phyloP scores from a whole-genome alignment of 2,113 vertebrate genomes.

The Stegostoma tigrinum region DNA sequence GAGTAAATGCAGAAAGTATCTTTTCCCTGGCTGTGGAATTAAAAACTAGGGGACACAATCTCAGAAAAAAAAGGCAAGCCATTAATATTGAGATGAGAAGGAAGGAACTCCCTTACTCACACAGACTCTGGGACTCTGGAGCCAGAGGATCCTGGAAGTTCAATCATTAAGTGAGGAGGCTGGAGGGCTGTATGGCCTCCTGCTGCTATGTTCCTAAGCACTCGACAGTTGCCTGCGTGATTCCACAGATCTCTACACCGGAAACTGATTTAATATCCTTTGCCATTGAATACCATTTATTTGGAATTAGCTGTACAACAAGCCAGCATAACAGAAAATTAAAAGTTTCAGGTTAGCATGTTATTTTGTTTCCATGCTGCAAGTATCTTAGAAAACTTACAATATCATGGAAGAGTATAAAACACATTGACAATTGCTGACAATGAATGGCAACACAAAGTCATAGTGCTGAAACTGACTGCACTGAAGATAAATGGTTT shows the following conservation, averaged over 20 bases:
- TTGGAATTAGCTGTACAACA: neutral
- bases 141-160: too few species aligned
- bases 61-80: too few species aligned
- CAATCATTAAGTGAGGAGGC: too few species aligned
- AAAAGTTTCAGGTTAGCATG: neutral
- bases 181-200: too few species aligned
- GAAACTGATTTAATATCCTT: neutral
- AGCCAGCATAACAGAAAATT: neutral
- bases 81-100: too few species aligned
- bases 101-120: too few species aligned
- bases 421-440: neutral
- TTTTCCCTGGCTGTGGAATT: too few species aligned
- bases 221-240: neutral
- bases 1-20: too few species aligned
- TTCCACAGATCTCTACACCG: neutral
- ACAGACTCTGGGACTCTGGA: too few species aligned
- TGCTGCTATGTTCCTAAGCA: too few species aligned
- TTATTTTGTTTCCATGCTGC: neutral
- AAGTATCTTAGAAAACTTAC: neutral
- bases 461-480: neutral
- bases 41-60: too few species aligned
- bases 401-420: neutral
- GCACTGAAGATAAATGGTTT: neutral
- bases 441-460: neutral
- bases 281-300: too few species aligned